Percentiles rank a stretch among this genome's conserved stretches.
phyloP scores from a whole-genome alignment of 2,113 vertebrate genomes.

The Morone saxatilis region DNA sequence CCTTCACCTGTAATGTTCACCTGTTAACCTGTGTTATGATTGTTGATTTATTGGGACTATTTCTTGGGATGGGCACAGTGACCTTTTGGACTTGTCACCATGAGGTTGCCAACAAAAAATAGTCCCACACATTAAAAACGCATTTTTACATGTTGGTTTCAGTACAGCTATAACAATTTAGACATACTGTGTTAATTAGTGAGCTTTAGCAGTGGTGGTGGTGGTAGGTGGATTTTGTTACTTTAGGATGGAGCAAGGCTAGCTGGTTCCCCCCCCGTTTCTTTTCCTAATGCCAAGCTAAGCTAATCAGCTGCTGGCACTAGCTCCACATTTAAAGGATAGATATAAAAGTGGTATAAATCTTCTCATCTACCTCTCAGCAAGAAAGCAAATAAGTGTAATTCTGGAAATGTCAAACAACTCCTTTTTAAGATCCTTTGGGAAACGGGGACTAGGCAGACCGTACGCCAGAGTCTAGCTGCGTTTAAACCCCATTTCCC shows the following conservation, averaged over 20 bases:
- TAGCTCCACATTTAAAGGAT: background rate
- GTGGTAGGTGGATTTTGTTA: background rate
- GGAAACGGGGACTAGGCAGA: conserved; percentile 7
- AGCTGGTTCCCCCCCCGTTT: background rate
- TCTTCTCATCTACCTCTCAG: background rate
- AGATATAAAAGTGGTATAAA: background rate
- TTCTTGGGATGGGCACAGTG: background rate
- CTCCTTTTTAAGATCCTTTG: conserved; percentile 18
- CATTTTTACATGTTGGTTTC: background rate
- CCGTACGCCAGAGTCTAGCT: background rate
- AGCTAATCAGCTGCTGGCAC: background rate
- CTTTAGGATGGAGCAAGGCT: background rate
- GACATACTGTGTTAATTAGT: background rate
- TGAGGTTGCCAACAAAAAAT: background rate
- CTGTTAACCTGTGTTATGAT: background rate
- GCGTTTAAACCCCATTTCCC: conserved; percentile 7
- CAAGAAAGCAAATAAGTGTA: background rate
- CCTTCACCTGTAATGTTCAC: background rate
- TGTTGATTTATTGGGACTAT: background rate
- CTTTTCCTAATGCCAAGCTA: conserved; percentile 1
- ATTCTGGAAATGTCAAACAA: conserved; percentile 6
- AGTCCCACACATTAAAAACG: background rate
- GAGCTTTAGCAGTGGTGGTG: background rate
- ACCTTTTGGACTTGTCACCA: background rate
- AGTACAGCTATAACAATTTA: background rate